A percentile compares a stretch with the other conserved stretches of the same genome.
Conservation (phyloP, 2,797 vertebrate species). For the Pelochelys cantorii region DNA sequence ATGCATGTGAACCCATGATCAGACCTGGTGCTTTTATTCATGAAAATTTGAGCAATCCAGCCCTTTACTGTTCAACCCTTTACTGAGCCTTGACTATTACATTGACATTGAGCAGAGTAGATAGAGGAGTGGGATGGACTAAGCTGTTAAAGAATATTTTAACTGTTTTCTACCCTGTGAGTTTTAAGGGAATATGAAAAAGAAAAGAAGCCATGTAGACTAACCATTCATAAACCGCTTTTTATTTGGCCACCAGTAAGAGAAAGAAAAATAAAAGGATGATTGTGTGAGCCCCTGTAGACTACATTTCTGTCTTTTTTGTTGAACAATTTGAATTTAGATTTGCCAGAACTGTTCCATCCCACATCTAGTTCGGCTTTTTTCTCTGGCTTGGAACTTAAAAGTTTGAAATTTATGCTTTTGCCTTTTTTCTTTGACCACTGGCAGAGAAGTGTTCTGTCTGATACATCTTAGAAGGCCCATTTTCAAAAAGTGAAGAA, state of each 20-base stretch:
- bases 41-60: not conserved
- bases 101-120: not conserved
- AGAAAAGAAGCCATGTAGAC: not conserved
- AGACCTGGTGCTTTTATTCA: not conserved
- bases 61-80: not conserved
- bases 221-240: not conserved
- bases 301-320: not conserved
- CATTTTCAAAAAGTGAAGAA: not conserved
- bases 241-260: constrained; percentile 27
- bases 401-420: not conserved
- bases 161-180: not conserved
- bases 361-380: not conserved
- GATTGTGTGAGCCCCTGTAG: not conserved
- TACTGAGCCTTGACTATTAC: not conserved
- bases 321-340: not conserved
- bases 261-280: not conserved
- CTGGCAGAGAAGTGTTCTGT: not conserved
- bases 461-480: no score
- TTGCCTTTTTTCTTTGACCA: not conserved
- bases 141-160: not conserved
- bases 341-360: not conserved
- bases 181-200: constrained; percentile 12
- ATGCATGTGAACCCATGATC: not conserved
- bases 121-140: not conserved
- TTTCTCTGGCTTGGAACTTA: not conserved